phyloP scores from a whole-genome alignment of 2,797 vertebrate species.

The Falco berigora region DNA sequence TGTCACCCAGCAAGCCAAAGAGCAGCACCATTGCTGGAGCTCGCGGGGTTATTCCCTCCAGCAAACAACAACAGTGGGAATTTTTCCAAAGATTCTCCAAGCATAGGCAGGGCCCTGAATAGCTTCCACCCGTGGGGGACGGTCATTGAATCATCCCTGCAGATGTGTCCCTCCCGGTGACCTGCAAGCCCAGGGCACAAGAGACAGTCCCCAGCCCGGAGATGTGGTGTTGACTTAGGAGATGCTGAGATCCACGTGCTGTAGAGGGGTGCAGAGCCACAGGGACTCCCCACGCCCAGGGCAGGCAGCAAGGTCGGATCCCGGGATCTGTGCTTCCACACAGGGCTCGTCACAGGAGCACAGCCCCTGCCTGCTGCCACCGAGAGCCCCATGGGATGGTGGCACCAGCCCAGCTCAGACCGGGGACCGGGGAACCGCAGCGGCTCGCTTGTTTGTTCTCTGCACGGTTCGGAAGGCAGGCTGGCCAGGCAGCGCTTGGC shows the following conservation, averaged over 20 bases:
- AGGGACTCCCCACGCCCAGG: neutral
- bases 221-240: neutral
- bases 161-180: neutral
- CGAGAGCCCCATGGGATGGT: neutral
- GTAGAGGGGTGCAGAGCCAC: neutral
- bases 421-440: accelerated
- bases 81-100: neutral
- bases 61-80: accelerated
- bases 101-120: neutral
- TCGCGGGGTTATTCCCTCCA: accelerated
- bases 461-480: neutral
- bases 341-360: no score
- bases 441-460: neutral
- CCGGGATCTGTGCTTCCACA: neutral
- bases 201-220: accelerated
- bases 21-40: neutral
- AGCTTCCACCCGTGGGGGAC: neutral
- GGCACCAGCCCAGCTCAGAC: neutral
- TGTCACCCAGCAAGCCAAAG: neutral
- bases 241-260: accelerated
- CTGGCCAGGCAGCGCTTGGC: neutral
- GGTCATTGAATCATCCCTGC: neutral
- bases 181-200: neutral
- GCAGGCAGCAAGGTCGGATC: neutral
- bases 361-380: neutral